phyloP scores from a whole-genome alignment of 2,888 invertebrate genomes.

The Xanthostigma xanthostigma region DNA sequence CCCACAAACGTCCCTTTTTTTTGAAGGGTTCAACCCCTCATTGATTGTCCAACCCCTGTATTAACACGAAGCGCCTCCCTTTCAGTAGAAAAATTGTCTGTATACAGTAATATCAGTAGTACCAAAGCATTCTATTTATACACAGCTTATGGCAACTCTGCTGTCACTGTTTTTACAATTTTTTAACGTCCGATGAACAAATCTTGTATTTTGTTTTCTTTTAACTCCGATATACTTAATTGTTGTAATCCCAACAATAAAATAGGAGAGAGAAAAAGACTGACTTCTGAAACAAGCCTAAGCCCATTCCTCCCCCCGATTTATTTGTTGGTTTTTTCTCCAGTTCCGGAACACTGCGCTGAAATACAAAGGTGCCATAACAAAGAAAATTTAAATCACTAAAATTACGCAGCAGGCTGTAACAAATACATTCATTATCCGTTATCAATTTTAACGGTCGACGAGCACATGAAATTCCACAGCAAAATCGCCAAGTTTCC shows the following conservation, averaged over 20 bases:
- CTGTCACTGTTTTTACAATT: slow-evolving; percentile 3
- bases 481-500: too few species aligned
- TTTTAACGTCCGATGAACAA: too few species aligned
- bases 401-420: too few species aligned
- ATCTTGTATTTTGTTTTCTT: too few species aligned
- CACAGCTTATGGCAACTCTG: slow-evolving; percentile 5
- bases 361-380: too few species aligned
- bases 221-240: background rate
- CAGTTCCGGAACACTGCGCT: too few species aligned
- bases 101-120: slow-evolving; percentile 4
- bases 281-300: slow-evolving; percentile 45
- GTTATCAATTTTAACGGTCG: too few species aligned
- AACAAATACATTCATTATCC: too few species aligned
- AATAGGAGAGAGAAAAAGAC: slow-evolving; percentile 71
- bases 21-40: background rate
- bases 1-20: background rate
- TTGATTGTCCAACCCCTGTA: background rate
- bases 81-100: background rate
- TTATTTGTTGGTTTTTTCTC: slow-evolving; percentile 16
- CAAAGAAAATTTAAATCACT: too few species aligned
- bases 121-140: slow-evolving; percentile 2
- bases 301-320: slow-evolving; percentile 54
- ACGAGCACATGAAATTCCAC: too few species aligned
- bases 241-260: slow-evolving; percentile 17
- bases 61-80: background rate